Evolutionary conservation across 2,113 vertebrate genomes (phyloP), one percentile per base, ranked within the genome.

Genomic region (Loxodonta africana): DNA sequence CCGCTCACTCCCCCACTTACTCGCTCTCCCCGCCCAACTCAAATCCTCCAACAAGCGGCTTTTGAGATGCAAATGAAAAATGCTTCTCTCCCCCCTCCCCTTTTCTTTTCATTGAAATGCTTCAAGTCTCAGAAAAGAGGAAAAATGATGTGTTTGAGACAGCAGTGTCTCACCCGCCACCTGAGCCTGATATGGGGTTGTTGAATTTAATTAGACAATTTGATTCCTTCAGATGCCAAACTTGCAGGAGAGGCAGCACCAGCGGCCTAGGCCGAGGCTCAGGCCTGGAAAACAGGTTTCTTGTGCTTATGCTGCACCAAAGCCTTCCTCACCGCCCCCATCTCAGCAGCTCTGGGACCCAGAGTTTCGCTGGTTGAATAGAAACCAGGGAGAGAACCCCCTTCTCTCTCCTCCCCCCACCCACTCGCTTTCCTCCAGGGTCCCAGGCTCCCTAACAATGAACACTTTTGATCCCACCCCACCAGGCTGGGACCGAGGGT

Each of bases 201-300:
- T 97, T 98, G 88, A 62, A 95, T 97, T 97, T 98, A 97, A 98
- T 98, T 97, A 98, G 95, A 97, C 96, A 98, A 96, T 97, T 97
- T 94, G 90, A 96, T 80, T 97, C 95, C 88, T 95, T 96, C 97
- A 96, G 91, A 83, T 95, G 92, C 95, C 94, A 96, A 81, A 94
- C 95, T 88, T 87, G 84, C 62, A 26, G 92, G 84, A 77, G 83
- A 97, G 95, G 88, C 91, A 51, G 74, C 67, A 8, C 23, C 6
- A 74, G 74, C n/a, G 82, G 62, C 78, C 63, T 67, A 83, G 67
- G 87, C 69, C 21, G 88, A 71, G 48, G 25, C 37, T 0, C 46
- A 63, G 65, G 41, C 69, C 0, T 2, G 4, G 78, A 83, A 90
- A 77, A 41, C 77, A 25, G 30, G 65, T 51, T 83, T 86, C 92